Percentiles rank a stretch among this genome's conserved stretches.
Conservation (phyloP, 2,888 invertebrate species). For the Zygaena filipendulae region DNA sequence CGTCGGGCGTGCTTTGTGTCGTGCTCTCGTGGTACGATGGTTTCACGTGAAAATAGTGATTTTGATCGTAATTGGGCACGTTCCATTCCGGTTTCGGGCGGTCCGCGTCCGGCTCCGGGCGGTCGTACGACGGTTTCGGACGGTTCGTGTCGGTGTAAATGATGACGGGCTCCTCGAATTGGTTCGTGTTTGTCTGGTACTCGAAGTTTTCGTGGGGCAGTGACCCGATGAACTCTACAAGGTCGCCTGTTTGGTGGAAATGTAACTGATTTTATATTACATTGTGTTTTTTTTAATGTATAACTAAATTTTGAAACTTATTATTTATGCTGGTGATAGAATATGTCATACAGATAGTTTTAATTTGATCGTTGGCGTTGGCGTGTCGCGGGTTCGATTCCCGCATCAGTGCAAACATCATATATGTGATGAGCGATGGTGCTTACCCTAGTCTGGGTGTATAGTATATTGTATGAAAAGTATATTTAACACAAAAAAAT, state of each 20-base stretch:
- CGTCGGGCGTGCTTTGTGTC: constrained; percentile 34
- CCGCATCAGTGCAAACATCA: too few relatives aligned
- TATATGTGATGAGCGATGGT: too few relatives aligned
- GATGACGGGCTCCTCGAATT: constrained; percentile 57
- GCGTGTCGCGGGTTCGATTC: too few relatives aligned
- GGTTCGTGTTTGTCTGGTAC: constrained; percentile 49
- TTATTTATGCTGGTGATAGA: too few relatives aligned
- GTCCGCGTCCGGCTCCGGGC: constrained; percentile 25
- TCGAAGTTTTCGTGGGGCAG: constrained; percentile 60
- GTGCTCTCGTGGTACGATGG: constrained; percentile 58
- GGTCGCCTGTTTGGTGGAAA: constrained; percentile 56
- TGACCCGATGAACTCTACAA: constrained; percentile 60
- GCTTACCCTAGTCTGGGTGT: too few relatives aligned
- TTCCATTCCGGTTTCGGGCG: constrained; percentile 35
- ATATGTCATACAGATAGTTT: too few relatives aligned
- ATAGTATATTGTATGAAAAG: too few relatives aligned
- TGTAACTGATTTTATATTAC: too few relatives aligned
- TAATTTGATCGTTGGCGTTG: too few relatives aligned
- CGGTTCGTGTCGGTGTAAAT: constrained; percentile 53
- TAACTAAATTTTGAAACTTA: too few relatives aligned
- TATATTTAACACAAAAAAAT: too few relatives aligned
- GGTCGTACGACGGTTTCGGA: constrained; percentile 41
- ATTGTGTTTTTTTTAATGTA: too few relatives aligned
- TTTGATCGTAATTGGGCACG: constrained; percentile 28
- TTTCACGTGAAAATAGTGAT: constrained; percentile 54